Conservation (phyloP, 2,797 vertebrate species). For the Eptatretus atami region DNA sequence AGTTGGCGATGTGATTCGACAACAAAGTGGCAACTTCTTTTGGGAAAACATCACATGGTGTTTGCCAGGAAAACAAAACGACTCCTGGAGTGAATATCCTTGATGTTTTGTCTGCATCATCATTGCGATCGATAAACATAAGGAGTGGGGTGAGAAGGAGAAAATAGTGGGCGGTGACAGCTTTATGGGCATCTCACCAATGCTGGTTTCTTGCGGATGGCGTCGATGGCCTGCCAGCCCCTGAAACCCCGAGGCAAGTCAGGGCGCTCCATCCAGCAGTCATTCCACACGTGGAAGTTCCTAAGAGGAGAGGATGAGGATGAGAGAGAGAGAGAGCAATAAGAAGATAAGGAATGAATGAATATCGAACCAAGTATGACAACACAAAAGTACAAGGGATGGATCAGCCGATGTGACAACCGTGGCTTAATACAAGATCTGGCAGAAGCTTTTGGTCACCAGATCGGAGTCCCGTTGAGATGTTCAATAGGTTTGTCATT, state of each 20-base stretch:
- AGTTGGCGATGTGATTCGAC: too few species aligned
- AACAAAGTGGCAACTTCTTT: too few species aligned
- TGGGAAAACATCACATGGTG: too few species aligned
- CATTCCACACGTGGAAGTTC: conserved; percentile 83
- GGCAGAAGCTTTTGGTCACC: conserved; percentile 15
- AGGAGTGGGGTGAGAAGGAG: not conserved
- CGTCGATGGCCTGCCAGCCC: conserved; percentile 69
- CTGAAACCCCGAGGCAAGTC: conserved; percentile 32
- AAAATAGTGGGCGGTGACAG: not conserved
- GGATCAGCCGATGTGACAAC: conserved; percentile 10
- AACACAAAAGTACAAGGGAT: too few species aligned
- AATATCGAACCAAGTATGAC: too few species aligned
- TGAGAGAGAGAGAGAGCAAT: too few species aligned
- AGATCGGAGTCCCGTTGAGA: conserved; percentile 51
- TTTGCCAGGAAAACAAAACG: too few species aligned
- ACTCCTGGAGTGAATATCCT: too few species aligned
- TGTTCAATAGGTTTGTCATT: conserved; percentile 31
- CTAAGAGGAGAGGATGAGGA: conserved; percentile 9
- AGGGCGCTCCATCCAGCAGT: conserved; percentile 53
- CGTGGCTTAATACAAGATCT: not conserved
- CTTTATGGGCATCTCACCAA: conserved; percentile 17
- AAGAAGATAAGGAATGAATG: too few species aligned
- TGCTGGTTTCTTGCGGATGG: conserved; percentile 49
- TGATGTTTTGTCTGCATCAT: too few species aligned
- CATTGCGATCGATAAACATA: too few species aligned